These are phyloP conservation scores for Haemorhous mexicanus DNA, from an alignment of 2,113 vertebrate species.

Conservation along the genomic window DNA sequence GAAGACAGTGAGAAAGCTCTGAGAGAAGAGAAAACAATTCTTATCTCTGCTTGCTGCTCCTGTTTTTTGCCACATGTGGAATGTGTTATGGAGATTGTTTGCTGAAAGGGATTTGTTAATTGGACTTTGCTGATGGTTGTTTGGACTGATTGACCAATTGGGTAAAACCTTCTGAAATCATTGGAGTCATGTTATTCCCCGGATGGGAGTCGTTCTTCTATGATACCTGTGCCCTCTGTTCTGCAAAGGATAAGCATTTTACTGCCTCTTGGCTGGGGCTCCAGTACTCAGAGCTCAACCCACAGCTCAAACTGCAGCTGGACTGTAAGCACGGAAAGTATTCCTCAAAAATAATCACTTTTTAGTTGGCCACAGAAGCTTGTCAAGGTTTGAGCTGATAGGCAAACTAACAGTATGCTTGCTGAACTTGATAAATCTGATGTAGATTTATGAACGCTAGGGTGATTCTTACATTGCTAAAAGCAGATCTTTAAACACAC, in stretches of 20 bases:
- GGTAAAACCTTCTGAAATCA: too few relatives aligned
- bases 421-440: not conserved
- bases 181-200: too few relatives aligned
- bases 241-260: not conserved
- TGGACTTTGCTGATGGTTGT: too few relatives aligned
- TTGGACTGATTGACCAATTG: too few relatives aligned
- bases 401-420: not conserved
- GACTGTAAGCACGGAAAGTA: rapidly evolving
- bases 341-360: not conserved
- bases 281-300: not conserved
- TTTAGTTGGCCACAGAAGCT: not conserved
- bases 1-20: too few relatives aligned
- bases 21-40: too few relatives aligned
- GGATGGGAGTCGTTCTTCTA: too few relatives aligned
- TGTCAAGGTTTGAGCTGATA: not conserved
- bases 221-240: not conserved
- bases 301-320: not conserved
- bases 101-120: too few relatives aligned
- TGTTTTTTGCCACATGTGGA: too few relatives aligned
- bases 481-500: not conserved
- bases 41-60: too few relatives aligned
- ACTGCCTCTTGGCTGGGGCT: not conserved
- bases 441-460: not conserved
- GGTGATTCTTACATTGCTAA: not conserved
- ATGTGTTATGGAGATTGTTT: too few relatives aligned